phyloP scores from a whole-genome alignment of 2,888 invertebrate species.

The Lepidochitona cinerea region DNA sequence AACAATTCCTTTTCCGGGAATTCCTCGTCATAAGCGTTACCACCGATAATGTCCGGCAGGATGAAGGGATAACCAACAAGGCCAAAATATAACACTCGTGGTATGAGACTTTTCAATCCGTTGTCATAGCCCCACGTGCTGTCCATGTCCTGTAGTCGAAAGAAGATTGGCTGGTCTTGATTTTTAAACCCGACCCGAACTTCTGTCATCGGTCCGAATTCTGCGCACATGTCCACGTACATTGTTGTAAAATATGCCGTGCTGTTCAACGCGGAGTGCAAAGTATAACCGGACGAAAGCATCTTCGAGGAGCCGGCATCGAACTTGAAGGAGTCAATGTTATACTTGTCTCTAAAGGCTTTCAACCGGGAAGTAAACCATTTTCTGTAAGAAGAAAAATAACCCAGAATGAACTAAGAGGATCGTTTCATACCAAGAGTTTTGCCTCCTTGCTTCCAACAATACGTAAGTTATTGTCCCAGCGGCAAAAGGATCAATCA shows the following conservation, averaged over 20 bases:
- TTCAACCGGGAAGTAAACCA: constrained; percentile 83
- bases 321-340: constrained; percentile 90
- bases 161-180: constrained; percentile 83
- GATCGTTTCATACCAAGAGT: no score
- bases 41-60: constrained; percentile 93
- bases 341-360: constrained; percentile 76
- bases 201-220: constrained; percentile 31
- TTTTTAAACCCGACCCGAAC: constrained; percentile 72
- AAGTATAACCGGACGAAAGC: constrained; percentile 39
- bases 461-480: no score
- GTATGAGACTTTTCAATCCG: constrained; percentile 83
- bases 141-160: constrained; percentile 86
- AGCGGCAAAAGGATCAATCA: no score
- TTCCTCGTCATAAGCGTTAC: constrained; percentile 20
- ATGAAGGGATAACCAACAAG: constrained; percentile 91
- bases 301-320: constrained; percentile 77
- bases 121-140: constrained; percentile 84
- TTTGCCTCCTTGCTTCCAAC: no score
- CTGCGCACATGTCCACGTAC: constrained; percentile 40
- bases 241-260: constrained; percentile 34
- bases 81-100: constrained; percentile 77
- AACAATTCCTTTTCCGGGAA: constrained; percentile 71
- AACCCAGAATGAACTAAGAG: no score
- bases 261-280: constrained; percentile 45
- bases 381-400: constrained; percentile 75